phyloP scores from a whole-genome alignment of 2,797 vertebrate genomes.

The Parotocinclus haroldoi region DNA sequence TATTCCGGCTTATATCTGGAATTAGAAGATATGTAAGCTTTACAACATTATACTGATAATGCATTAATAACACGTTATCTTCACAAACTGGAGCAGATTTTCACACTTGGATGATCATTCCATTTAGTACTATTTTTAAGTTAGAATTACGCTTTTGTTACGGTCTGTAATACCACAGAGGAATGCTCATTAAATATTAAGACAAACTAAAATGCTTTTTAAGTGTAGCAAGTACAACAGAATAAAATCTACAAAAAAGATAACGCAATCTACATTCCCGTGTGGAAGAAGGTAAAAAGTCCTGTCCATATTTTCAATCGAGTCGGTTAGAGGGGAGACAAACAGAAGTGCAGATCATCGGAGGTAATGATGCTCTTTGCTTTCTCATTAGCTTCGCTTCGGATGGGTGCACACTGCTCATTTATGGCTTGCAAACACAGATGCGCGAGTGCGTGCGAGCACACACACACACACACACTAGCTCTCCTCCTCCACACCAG shows the following conservation, averaged over 20 bases:
- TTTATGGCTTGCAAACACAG: conserved; percentile 48
- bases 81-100: too few species aligned
- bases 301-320: conserved; percentile 53
- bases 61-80: too few species aligned
- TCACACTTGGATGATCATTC: too few species aligned
- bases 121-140: too few species aligned
- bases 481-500: conserved; percentile 20
- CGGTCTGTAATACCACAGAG: too few species aligned
- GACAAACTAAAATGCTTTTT: not conserved
- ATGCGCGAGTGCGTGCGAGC: conserved; percentile 9
- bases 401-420: conserved; percentile 58
- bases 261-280: conserved; percentile 43
- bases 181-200: too few species aligned
- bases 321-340: conserved; percentile 30
- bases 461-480: conserved; percentile 34
- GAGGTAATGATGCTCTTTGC: conserved; percentile 72
- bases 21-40: too few species aligned
- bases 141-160: too few species aligned
- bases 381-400: conserved; percentile 68
- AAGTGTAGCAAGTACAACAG: conserved; percentile 14
- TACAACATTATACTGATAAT: too few species aligned
- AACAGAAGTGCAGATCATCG: conserved; percentile 48
- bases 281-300: conserved; percentile 3
- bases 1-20: too few species aligned
- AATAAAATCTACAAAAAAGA: too few species aligned